phyloP scores from a whole-genome alignment of 1,140 invertebrate species.

The Adoxophyes honmai region DNA sequence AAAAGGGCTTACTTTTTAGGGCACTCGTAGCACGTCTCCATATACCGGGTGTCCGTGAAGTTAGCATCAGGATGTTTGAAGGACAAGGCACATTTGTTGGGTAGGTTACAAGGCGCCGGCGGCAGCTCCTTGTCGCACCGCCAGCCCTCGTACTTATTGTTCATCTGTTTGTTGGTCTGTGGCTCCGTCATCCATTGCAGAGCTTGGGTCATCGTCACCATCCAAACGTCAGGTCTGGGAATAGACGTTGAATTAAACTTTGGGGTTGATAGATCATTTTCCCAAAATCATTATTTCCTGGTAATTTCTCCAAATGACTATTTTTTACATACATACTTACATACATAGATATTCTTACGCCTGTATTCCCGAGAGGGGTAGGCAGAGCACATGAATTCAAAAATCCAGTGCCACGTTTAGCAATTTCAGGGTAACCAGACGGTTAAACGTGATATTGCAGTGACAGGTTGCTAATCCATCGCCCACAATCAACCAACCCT shows the following conservation, averaged over 20 bases:
- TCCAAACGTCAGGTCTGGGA: constrained; percentile 90
- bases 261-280: too few species aligned
- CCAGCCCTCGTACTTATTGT: constrained; percentile 87
- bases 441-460: too few species aligned
- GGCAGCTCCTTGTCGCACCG: constrained; percentile 85
- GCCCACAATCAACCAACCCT: too few species aligned
- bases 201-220: constrained; percentile 93
- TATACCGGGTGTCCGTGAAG: constrained; percentile 89
- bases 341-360: constrained; percentile 19
- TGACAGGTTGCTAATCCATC: too few species aligned
- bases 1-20: constrained; percentile 82
- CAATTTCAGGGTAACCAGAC: too few species aligned
- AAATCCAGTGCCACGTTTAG: too few species aligned
- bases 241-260: too few species aligned
- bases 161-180: constrained; percentile 82
- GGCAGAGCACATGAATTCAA: too few species aligned
- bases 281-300: too few species aligned
- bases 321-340: too few species aligned
- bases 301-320: not conserved
- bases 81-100: constrained; percentile 90
- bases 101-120: constrained; percentile 86
- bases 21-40: constrained; percentile 92
- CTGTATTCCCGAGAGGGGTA: too few species aligned
- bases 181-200: constrained; percentile 95
- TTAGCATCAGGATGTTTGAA: constrained; percentile 87